Evolutionary conservation across 2,888 invertebrate genomes (phyloP).

Genomic region (Eupithecia exiguata): DNA sequence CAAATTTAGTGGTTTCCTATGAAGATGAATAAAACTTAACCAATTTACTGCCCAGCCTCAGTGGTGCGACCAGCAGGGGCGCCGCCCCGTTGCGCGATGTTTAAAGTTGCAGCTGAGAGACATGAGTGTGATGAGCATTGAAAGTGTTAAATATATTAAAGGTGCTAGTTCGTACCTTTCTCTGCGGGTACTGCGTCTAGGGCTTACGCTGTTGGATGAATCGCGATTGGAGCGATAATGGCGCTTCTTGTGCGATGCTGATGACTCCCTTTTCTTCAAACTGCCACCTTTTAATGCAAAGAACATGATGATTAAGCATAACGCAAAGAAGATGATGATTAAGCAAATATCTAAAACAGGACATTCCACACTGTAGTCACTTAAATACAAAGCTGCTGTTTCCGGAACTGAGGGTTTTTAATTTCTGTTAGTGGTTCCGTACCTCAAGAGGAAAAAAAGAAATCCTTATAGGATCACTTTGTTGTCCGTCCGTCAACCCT

Average conservation of each 20-base stretch:
- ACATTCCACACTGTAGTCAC: neutral
- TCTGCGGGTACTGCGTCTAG: conserved; percentile 80
- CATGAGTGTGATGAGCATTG: neutral
- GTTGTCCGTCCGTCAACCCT: too few species aligned
- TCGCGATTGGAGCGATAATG: conserved; percentile 94
- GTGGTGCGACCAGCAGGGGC: neutral
- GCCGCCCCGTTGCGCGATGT: neutral
- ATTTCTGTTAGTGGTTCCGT: neutral
- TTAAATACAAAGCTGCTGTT: neutral
- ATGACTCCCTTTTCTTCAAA: conserved; percentile 87
- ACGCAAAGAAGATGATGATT: too few species aligned
- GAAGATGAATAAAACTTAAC: neutral
- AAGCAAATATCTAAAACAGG: neutral
- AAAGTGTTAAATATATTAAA: neutral
- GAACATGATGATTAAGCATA: neutral
- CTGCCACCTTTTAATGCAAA: conserved; percentile 67
- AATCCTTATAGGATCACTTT: too few species aligned
- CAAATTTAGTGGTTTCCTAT: neutral
- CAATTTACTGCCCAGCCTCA: neutral
- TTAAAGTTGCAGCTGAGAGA: too few species aligned
- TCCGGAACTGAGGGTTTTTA: neutral
- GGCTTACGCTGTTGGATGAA: conserved; percentile 86
- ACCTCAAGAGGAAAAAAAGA: too few species aligned
- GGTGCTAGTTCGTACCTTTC: conserved; percentile 71
- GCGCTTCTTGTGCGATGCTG: conserved; percentile 90